Percentiles rank a stretch among this genome's conserved stretches.
Evolutionary conservation across 2,797 vertebrate genomes (phyloP).

Genomic region (Malurus leucopterus): DNA sequence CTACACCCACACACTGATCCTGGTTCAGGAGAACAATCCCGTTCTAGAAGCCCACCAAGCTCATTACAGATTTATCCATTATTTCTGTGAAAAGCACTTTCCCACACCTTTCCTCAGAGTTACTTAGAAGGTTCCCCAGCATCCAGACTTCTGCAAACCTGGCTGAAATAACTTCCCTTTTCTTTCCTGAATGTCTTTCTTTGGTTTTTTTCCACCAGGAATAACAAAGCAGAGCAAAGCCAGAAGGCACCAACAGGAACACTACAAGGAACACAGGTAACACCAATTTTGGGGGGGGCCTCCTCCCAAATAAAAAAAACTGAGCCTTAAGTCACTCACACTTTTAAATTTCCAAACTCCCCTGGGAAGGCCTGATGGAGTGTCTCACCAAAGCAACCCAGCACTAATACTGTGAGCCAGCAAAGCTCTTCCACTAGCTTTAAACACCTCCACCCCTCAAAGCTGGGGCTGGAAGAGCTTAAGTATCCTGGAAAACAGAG

Average conservation of each 20-base stretch:
- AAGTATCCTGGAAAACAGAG: neutral
- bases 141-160: neutral
- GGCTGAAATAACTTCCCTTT: neutral
- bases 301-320: neutral
- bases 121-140: neutral
- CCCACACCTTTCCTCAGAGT: neutral
- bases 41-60: neutral
- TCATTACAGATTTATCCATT: neutral
- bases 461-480: neutral
- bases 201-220: neutral
- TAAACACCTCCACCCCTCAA: neutral
- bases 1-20: neutral
- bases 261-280: neutral
- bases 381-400: neutral
- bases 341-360: neutral
- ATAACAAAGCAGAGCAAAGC: neutral
- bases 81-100: neutral
- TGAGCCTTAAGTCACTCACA: neutral
- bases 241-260: neutral
- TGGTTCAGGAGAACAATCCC: neutral
- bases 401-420: neutral
- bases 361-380: neutral
- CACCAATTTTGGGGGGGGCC: accelerated
- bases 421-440: neutral
- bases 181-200: neutral